Conservation (phyloP, 2,888 invertebrate genomes). For the Brachycybe producta region DNA sequence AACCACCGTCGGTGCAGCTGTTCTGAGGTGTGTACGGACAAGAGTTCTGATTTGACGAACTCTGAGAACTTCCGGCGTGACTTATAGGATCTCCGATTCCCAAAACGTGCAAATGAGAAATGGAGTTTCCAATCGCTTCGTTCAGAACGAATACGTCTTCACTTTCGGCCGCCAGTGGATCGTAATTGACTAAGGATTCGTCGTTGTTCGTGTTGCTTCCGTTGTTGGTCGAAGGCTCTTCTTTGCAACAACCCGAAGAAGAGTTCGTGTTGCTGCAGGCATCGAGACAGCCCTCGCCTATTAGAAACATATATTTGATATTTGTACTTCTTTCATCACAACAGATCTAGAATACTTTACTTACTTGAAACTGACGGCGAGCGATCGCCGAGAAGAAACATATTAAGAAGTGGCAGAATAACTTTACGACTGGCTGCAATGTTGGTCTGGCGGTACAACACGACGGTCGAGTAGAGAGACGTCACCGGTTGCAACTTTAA, state of each 20-base stretch:
- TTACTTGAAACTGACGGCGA: slow-evolving; percentile 7
- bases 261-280: too few relatives aligned
- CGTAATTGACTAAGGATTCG: slow-evolving; percentile 11
- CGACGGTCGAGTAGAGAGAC: slow-evolving; percentile 1
- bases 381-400: slow-evolving; percentile 10
- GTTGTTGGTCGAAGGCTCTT: too few relatives aligned
- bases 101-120: slow-evolving; percentile 14
- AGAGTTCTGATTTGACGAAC: slow-evolving; percentile 28
- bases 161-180: slow-evolving; percentile 16
- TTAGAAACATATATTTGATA: too few relatives aligned
- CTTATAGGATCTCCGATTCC: slow-evolving; percentile 19
- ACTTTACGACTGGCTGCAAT: slow-evolving; percentile 23
- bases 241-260: too few relatives aligned
- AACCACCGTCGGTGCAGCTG: slow-evolving; percentile 30
- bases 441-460: slow-evolving; percentile 20
- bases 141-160: slow-evolving; percentile 12
- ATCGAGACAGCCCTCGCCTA: too few relatives aligned
- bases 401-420: slow-evolving; percentile 21
- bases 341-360: too few relatives aligned
- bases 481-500: not conserved
- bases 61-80: slow-evolving; percentile 27
- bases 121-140: slow-evolving; percentile 8
- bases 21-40: slow-evolving; percentile 34
- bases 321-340: too few relatives aligned
- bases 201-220: too few relatives aligned